Evolutionary conservation across 2,888 invertebrate species (phyloP).

Genomic region (Pinctada fucata): DNA sequence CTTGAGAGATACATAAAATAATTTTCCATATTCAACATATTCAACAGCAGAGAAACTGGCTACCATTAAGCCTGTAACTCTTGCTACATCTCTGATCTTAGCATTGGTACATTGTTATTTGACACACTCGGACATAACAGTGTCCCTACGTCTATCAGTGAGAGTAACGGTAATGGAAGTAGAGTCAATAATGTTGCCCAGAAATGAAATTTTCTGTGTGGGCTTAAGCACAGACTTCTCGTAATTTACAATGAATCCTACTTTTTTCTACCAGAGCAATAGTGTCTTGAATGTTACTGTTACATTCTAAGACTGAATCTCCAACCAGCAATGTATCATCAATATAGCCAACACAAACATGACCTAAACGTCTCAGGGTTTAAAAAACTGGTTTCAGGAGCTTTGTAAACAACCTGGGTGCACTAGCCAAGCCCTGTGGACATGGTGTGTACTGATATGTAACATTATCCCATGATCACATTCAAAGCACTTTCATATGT

Average conservation of each 20-base stretch:
- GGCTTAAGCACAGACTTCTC: conserved; percentile 39
- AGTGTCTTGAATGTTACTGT: conserved; percentile 6
- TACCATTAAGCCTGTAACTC: conserved; percentile 9
- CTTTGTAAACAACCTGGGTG: conserved; percentile 35
- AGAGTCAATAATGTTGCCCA: conserved; percentile 40
- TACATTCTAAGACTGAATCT: conserved; percentile 15
- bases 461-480: conserved; percentile 30
- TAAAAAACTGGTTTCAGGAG: conserved; percentile 40
- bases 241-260: conserved; percentile 39
- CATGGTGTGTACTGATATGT: conserved; percentile 28
- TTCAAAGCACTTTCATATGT: conserved; percentile 38
- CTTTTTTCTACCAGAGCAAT: conserved; percentile 17
- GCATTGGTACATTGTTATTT: conserved; percentile 5
- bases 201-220: conserved; percentile 28
- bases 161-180: conserved; percentile 34
- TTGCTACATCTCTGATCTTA: conserved; percentile 9
- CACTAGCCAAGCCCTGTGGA: conserved; percentile 31
- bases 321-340: conserved; percentile 36
- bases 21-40: conserved; percentile 10
- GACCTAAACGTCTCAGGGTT: conserved; percentile 28
- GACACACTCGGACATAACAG: background rate
- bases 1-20: conserved; percentile 16
- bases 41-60: conserved; percentile 5
- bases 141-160: conserved; percentile 15
- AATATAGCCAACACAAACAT: conserved; percentile 34